Conservation (phyloP, 2,888 invertebrate species). For the Cephus spinipes region DNA sequence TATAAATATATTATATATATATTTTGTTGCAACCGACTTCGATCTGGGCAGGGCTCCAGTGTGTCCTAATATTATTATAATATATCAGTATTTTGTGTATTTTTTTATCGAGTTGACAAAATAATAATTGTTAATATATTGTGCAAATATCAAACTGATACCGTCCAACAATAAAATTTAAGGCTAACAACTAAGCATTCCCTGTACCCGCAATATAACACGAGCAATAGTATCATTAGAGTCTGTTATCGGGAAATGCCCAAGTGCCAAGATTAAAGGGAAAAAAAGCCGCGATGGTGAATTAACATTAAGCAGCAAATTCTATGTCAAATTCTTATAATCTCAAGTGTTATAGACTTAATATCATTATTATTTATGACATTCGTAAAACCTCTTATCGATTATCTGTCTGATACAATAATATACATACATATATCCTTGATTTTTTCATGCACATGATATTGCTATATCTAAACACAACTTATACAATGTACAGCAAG, state of each 20-base stretch:
- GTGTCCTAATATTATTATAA: conserved; percentile 55
- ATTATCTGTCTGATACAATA: background rate
- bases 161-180: conserved; percentile 64
- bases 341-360: background rate
- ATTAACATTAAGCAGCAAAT: background rate
- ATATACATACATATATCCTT: background rate
- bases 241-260: background rate
- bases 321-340: background rate
- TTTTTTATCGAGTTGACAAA: conserved; percentile 55
- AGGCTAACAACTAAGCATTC: conserved; percentile 47
- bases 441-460: background rate
- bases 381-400: background rate
- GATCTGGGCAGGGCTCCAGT: conserved; percentile 60
- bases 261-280: background rate
- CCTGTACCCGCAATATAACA: conserved; percentile 19
- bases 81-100: conserved; percentile 62
- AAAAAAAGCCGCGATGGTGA: background rate
- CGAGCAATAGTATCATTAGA: background rate
- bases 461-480: background rate
- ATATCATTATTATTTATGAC: background rate
- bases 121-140: conserved; percentile 64
- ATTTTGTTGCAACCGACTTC: conserved; percentile 59
- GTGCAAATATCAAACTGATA: conserved; percentile 64
- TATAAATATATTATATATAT: conserved; percentile 41
- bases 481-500: background rate